Percentiles rank a stretch among this genome's conserved stretches.
These are phyloP conservation scores for Epinotia nisella DNA, from an alignment of 2,888 invertebrate species.

Conservation along the genomic window DNA sequence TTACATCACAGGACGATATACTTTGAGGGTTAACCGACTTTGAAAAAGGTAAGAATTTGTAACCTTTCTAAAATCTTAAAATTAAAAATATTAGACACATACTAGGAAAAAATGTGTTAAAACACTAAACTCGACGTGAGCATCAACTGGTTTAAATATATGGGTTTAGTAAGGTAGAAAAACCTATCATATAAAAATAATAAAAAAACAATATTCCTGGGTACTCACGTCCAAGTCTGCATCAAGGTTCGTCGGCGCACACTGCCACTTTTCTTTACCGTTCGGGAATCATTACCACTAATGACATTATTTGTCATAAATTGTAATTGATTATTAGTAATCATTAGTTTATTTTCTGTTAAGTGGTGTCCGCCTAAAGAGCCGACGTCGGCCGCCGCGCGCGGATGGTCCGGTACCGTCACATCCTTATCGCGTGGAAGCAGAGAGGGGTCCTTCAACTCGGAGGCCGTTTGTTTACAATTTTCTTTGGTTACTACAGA, in stretches of 20 bases:
- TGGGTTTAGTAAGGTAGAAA: no score
- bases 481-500: slow-evolving; percentile 5
- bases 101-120: no score
- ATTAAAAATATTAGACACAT: no score
- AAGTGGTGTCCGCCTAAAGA: slow-evolving; percentile 44
- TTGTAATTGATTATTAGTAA: slow-evolving; percentile 48
- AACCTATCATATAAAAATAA: not conserved
- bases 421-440: not conserved
- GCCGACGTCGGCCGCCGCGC: slow-evolving; percentile 52
- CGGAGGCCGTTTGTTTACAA: slow-evolving; percentile 24
- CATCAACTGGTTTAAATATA: no score
- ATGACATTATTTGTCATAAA: slow-evolving; percentile 48
- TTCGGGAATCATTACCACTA: not conserved
- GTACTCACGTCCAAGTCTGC: slow-evolving; percentile 24
- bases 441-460: not conserved
- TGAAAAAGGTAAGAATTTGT: no score
- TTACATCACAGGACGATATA: no score
- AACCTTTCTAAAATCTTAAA: no score
- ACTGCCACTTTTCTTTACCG: not conserved
- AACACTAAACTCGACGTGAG: no score
- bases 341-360: slow-evolving; percentile 48
- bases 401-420: slow-evolving; percentile 1
- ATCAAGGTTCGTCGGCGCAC: slow-evolving; percentile 11
- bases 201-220: not conserved
- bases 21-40: no score